These are phyloP conservation scores for Tauraco hartlaubi DNA, from an alignment of 2,797 vertebrate genomes.

Conservation along the genomic window DNA sequence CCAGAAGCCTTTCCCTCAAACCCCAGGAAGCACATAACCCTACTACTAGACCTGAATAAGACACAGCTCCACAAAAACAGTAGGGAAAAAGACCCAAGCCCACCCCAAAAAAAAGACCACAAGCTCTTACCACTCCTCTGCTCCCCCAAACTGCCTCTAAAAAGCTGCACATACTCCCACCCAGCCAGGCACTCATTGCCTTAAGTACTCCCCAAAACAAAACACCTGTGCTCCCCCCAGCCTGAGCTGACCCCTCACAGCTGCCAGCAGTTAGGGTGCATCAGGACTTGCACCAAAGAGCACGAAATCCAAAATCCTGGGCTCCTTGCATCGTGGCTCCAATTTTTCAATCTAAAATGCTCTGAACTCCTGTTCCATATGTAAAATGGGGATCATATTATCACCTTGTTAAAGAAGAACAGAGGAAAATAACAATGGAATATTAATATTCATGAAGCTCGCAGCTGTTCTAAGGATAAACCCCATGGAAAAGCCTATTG, in stretches of 20 bases:
- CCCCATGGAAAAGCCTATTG: background rate
- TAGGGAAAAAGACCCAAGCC: accelerated
- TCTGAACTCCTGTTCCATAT: background rate
- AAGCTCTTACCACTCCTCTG: accelerated
- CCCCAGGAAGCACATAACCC: accelerated
- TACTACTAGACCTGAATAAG: accelerated
- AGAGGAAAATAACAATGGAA: background rate
- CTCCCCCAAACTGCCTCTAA: background rate
- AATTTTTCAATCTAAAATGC: background rate
- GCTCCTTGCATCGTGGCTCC: accelerated
- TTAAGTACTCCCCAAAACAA: accelerated
- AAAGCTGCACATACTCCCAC: accelerated
- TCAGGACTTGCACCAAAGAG: background rate
- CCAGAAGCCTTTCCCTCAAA: accelerated
- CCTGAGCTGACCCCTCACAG: background rate
- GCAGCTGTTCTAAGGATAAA: background rate
- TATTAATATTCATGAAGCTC: background rate
- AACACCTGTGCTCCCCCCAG: background rate
- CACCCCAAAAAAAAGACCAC: too few relatives aligned
- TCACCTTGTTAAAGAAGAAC: background rate
- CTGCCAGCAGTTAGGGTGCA: background rate
- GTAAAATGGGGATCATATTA: background rate
- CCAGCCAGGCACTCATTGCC: accelerated
- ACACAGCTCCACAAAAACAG: accelerated
- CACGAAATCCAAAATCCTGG: background rate